Base-by-base conservation (phyloP, 2,113 vertebrate species). In the Labeo rohita region DNA sequence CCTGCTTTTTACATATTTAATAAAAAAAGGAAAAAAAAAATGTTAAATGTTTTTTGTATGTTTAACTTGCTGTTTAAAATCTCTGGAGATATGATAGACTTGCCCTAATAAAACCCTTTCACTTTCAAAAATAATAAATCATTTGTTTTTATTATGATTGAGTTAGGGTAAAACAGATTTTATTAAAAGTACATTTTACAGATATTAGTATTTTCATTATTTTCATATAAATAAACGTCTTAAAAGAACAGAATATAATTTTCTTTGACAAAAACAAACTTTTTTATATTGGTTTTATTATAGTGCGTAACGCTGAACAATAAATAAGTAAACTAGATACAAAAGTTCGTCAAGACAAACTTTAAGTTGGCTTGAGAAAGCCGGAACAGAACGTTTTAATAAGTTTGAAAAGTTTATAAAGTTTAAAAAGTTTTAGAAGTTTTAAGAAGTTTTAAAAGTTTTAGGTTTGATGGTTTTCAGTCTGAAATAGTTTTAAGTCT, bases 1-100 rank as follows among this genome's bases (percentile, higher is more conserved):
- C 95, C 97, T 97, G 97, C 96, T 95, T 98, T 99, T 98, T 99
- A 98, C 97, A 97, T 99, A 98, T 99, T 99, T 99, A 99, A 99
- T 99, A 97, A 95, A 93, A 93, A 95, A 92, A 94, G 95, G 92
- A 94, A 91, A 93, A 83, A 93, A 95, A 95, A 92, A 91, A 95
- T 95, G 96, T 97, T 95, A 96, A 95, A 90, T 94, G 90, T 91
- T 86, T 86, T 88, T 94, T 95, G 92, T 95, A 94, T 93, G 93
- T 94, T 93, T 92, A 93, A 93, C 90, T 89, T 93, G 93, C 90
- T 92, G 86, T 93, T 92, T 94, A 91, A 92, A 93, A 92, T 89
- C 86, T 92, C 91, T 92, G 85, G 87, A 92, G 89, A 90, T 93
- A 91, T 86, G 89, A 93, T 93, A 92, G 89, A 93, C 92, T 93